Percentiles rank a stretch among this genome's conserved stretches.
Conservation (phyloP, 2,888 invertebrate species). For the Xestia rhomboidea region DNA sequence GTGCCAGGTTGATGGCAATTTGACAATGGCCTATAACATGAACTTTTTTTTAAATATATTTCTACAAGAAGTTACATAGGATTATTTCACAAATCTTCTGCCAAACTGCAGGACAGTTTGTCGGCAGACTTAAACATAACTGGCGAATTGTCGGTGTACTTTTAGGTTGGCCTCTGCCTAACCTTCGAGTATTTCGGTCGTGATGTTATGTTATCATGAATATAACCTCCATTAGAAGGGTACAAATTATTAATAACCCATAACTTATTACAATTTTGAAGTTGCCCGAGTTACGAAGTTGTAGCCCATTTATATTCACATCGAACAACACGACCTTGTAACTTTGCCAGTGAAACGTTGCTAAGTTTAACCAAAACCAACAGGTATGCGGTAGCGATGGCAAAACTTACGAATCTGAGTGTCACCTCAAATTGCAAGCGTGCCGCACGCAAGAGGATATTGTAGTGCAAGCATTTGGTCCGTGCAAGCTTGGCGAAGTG, state of each 20-base stretch:
- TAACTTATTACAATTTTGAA: slow-evolving; percentile 48
- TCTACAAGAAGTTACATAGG: too few species aligned
- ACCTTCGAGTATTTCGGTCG: background rate
- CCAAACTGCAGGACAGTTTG: too few species aligned
- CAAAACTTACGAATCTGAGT: slow-evolving; percentile 95
- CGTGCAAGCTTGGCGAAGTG: slow-evolving; percentile 93
- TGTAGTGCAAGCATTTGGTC: slow-evolving; percentile 94
- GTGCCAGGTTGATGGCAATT: background rate
- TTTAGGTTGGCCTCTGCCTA: background rate
- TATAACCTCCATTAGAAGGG: slow-evolving; percentile 1
- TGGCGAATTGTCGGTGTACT: background rate
- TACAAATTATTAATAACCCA: slow-evolving; percentile 39
- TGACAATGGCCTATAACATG: too few species aligned
- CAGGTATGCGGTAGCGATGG: slow-evolving; percentile 95
- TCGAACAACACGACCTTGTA: slow-evolving; percentile 43
- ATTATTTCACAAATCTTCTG: too few species aligned
- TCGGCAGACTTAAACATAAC: too few species aligned
- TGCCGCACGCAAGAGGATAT: slow-evolving; percentile 95
- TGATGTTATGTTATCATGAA: slow-evolving; percentile 6
- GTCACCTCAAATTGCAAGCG: slow-evolving; percentile 94
- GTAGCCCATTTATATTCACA: slow-evolving; percentile 47
- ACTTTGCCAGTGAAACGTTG: slow-evolving; percentile 28
- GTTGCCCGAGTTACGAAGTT: slow-evolving; percentile 39
- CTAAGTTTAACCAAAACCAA: slow-evolving; percentile 68
- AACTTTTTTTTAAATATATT: too few species aligned